These are phyloP conservation scores for Leucophora obtusa DNA, from an alignment of 2,888 invertebrate species.

Conservation along the genomic window DNA sequence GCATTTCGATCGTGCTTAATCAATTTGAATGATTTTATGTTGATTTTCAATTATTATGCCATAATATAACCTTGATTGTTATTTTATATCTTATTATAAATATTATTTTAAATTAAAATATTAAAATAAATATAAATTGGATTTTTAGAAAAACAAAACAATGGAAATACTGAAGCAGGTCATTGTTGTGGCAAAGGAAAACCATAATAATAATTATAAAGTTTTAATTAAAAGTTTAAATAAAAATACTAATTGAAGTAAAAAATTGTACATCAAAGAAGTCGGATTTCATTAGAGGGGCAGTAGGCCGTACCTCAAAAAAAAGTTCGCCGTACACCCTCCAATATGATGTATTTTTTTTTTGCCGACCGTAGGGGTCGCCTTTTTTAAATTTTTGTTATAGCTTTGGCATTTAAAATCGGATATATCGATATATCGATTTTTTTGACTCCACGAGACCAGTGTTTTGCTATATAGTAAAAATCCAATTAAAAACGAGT, in stretches of 20 bases:
- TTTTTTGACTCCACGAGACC: too few relatives aligned
- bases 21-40: conserved; percentile 42
- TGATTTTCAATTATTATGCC: conserved; percentile 36
- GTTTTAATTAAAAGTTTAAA: not conserved
- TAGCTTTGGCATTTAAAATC: too few relatives aligned
- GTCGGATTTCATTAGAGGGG: too few relatives aligned
- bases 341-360: too few relatives aligned
- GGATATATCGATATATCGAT: too few relatives aligned
- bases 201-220: not conserved
- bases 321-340: too few relatives aligned
- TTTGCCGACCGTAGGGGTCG: too few relatives aligned
- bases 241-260: not conserved
- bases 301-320: too few relatives aligned
- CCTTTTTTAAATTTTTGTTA: too few relatives aligned
- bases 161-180: not conserved
- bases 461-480: too few relatives aligned
- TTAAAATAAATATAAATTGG: conserved; percentile 28
- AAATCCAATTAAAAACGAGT: too few relatives aligned
- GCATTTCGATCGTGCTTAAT: conserved; percentile 57
- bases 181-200: not conserved
- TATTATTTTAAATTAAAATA: conserved; percentile 14
- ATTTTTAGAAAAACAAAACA: conserved; percentile 5
- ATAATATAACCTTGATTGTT: conserved; percentile 42
- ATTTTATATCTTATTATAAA: conserved; percentile 9
- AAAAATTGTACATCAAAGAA: too few relatives aligned